A percentile compares a stretch with the other conserved stretches of the same genome.
Evolutionary conservation across 2,888 invertebrate species (phyloP).

Genomic region (Iphiclides podalirius): DNA sequence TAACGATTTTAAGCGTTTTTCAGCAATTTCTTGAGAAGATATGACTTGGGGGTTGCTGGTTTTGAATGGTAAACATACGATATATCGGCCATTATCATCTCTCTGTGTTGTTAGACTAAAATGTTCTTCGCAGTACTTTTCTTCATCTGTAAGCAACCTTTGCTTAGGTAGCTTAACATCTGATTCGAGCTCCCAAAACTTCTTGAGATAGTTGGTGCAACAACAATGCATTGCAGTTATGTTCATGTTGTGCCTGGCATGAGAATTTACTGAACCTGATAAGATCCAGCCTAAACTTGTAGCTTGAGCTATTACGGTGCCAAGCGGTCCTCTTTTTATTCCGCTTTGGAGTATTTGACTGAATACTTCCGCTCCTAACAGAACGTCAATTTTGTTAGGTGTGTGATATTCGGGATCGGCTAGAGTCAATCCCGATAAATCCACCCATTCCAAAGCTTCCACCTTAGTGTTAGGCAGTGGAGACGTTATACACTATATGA

Average conservation of each 20-base stretch:
- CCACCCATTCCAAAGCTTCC: conserved; percentile 23
- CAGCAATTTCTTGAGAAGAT: background rate
- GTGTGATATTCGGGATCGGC: conserved; percentile 3
- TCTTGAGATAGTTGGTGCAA: too few relatives aligned
- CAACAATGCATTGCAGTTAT: too few relatives aligned
- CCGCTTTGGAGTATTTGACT: background rate
- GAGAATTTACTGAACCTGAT: too few relatives aligned
- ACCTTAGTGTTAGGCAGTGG: conserved; percentile 21
- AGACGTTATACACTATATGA: conserved; percentile 22
- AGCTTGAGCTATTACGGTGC: conserved; percentile 25
- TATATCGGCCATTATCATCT: conserved; percentile 21
- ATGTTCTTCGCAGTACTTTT: conserved; percentile 16
- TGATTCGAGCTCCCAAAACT: conserved; percentile 25
- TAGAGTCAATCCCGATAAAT: conserved; percentile 21
- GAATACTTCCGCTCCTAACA: background rate
- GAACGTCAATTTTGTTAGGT: background rate
- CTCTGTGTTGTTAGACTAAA: conserved; percentile 28
- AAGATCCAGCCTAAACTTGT: conserved; percentile 32
- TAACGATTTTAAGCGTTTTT: background rate
- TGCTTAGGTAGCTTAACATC: conserved; percentile 18
- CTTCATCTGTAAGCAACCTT: conserved; percentile 10
- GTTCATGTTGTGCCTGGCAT: too few relatives aligned
- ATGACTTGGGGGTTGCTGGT: background rate
- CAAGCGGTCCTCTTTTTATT: background rate
- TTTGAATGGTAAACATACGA: conserved; percentile 14